These are phyloP conservation scores for Spinus olivaceus DNA, from an alignment of 2,797 vertebrate genomes.

Conservation along the genomic window DNA sequence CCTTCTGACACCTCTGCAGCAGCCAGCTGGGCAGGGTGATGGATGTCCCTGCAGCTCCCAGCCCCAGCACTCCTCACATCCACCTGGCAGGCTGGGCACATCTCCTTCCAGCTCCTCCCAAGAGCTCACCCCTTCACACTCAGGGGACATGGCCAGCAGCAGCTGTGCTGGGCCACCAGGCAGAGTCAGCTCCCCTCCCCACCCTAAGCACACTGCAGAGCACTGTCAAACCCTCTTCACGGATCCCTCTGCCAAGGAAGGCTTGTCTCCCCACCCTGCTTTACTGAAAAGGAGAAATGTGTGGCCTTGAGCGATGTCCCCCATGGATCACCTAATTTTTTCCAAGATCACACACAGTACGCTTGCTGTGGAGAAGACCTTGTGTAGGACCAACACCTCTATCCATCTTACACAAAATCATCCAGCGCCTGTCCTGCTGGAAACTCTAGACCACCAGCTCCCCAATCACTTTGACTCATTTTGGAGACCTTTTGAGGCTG, in stretches of 20 bases:
- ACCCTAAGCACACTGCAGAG: not conserved
- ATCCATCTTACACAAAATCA: not conserved
- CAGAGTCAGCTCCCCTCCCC: not conserved
- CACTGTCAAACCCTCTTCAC: not conserved
- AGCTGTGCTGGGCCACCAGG: not conserved
- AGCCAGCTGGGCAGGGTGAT: conserved; percentile 32
- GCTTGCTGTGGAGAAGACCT: fast-evolving
- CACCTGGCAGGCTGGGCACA: not conserved
- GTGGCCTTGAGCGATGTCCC: fast-evolving
- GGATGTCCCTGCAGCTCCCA: not conserved
- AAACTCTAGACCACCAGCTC: not conserved
- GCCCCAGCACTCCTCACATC: not conserved
- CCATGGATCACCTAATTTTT: not conserved
- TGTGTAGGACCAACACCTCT: not conserved
- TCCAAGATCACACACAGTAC: fast-evolving
- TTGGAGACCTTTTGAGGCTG: not conserved
- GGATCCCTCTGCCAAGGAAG: not conserved
- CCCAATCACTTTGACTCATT: not conserved
- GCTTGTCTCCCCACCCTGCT: not conserved
- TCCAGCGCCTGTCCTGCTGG: not conserved
- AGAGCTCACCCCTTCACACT: not conserved
- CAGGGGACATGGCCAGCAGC: not conserved
- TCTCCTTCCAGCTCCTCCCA: not conserved
- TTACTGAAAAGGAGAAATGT: not conserved
- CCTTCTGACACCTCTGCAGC: conserved; percentile 20